phyloP scores from a whole-genome alignment of 1,140 invertebrate genomes.

The Mamestra configurata region DNA sequence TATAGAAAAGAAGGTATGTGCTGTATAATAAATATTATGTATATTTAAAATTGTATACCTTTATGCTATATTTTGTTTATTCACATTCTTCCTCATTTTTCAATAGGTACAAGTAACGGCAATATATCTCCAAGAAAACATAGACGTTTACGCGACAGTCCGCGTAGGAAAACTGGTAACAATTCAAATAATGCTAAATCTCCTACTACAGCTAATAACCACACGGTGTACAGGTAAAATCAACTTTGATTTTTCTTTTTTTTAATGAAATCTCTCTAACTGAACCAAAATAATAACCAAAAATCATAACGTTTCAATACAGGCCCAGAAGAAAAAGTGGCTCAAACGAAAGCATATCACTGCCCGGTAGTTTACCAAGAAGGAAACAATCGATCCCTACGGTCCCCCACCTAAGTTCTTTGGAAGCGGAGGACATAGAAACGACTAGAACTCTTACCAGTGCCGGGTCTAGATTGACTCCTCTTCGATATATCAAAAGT shows the following conservation, averaged over 20 bases:
- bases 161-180: conserved; percentile 89
- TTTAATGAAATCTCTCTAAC: no score
- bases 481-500: conserved; percentile 79
- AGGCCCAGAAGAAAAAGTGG: conserved; percentile 86
- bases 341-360: conserved; percentile 89
- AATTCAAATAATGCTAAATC: conserved; percentile 82
- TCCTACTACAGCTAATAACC: conserved; percentile 81
- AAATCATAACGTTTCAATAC: conserved; percentile 21
- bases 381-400: conserved; percentile 90
- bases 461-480: conserved; percentile 79
- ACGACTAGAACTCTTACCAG: conserved; percentile 73
- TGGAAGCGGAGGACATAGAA: conserved; percentile 88
- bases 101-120: conserved; percentile 77
- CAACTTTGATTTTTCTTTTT: no score
- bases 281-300: neutral
- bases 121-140: conserved; percentile 88
- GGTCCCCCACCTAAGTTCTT: conserved; percentile 81
- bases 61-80: conserved; percentile 27
- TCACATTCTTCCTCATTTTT: conserved; percentile 40
- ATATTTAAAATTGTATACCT: neutral
- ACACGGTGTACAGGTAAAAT: conserved; percentile 73
- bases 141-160: conserved; percentile 90
- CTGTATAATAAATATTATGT: no score
- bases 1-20: conserved; percentile 83
- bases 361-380: conserved; percentile 90